These are phyloP conservation scores for Rhingia rostrata DNA, from an alignment of 2,888 invertebrate species.

Conservation along the genomic window DNA sequence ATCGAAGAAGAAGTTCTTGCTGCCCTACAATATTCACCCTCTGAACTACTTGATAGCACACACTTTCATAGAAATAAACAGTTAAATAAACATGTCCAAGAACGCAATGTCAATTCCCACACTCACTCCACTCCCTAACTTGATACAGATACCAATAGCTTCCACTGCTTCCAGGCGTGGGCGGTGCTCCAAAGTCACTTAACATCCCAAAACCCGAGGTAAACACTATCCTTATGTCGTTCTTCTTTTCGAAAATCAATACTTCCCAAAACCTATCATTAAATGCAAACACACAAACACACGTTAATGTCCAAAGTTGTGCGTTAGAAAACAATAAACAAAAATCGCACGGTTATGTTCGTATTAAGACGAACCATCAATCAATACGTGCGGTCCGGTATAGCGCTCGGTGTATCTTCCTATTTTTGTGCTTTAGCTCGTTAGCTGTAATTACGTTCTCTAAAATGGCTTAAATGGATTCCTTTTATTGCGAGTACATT, in stretches of 20 bases:
- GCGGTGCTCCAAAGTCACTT: constrained; percentile 65
- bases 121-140: constrained; percentile 45
- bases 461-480: constrained; percentile 70
- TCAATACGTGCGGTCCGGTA: constrained; percentile 36
- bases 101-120: constrained; percentile 37
- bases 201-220: constrained; percentile 28
- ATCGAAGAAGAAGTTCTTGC: not conserved
- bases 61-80: constrained; percentile 36
- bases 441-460: constrained; percentile 73
- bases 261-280: constrained; percentile 64
- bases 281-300: constrained; percentile 27
- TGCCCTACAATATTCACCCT: not conserved
- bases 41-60: constrained; percentile 50
- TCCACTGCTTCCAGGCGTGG: constrained; percentile 41
- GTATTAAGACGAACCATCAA: constrained; percentile 47
- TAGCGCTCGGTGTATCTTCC: constrained; percentile 16
- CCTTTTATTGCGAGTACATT: constrained; percentile 42
- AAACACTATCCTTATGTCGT: constrained; percentile 47
- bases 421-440: constrained; percentile 71
- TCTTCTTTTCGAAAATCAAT: constrained; percentile 55
- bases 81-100: constrained; percentile 61
- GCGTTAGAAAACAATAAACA: constrained; percentile 63
- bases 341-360: constrained; percentile 53
- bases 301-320: constrained; percentile 18
- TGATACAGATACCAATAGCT: constrained; percentile 34